phyloP scores from a whole-genome alignment of 2,113 vertebrate genomes.

The Notarius lentiginosus region DNA sequence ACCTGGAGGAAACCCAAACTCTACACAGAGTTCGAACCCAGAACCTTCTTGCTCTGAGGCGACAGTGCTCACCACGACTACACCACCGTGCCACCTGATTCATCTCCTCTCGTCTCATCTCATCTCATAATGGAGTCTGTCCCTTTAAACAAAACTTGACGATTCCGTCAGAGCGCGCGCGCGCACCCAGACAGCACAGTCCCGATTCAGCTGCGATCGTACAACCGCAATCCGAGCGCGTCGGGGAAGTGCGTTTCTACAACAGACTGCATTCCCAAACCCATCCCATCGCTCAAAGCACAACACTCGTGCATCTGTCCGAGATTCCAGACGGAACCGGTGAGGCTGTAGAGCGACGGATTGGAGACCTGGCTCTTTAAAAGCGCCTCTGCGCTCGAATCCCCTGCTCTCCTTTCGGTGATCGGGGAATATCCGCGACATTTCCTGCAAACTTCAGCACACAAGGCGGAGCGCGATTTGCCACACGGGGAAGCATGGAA shows the following conservation, averaged over 20 bases:
- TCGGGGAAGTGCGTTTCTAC: neutral
- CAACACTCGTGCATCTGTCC: neutral
- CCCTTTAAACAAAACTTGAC: constrained; percentile 62
- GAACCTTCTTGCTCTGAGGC: no score
- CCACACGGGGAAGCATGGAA: constrained; percentile 49
- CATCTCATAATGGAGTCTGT: constrained; percentile 17
- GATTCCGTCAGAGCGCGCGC: constrained; percentile 43
- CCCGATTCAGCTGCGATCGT: constrained; percentile 18
- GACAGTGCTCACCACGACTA: no score
- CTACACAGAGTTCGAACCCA: no score
- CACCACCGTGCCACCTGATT: no score
- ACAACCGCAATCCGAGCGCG: constrained; percentile 34
- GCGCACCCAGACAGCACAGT: constrained; percentile 23
- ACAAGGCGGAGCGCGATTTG: constrained; percentile 25
- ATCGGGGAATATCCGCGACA: constrained; percentile 28
- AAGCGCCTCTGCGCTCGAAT: neutral
- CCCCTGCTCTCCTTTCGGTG: neutral
- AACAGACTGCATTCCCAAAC: neutral
- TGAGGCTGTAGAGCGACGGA: neutral
- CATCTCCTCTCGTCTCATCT: no score
- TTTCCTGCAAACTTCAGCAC: constrained; percentile 36
- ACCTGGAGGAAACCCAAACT: no score
- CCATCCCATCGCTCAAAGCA: neutral
- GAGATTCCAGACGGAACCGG: neutral
- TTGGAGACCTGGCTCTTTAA: constrained; percentile 19